Evolutionary conservation across 2,888 invertebrate species (phyloP), one percentile per base, ranked within the genome.

Genomic region (Drosophila paracracens): DNA sequence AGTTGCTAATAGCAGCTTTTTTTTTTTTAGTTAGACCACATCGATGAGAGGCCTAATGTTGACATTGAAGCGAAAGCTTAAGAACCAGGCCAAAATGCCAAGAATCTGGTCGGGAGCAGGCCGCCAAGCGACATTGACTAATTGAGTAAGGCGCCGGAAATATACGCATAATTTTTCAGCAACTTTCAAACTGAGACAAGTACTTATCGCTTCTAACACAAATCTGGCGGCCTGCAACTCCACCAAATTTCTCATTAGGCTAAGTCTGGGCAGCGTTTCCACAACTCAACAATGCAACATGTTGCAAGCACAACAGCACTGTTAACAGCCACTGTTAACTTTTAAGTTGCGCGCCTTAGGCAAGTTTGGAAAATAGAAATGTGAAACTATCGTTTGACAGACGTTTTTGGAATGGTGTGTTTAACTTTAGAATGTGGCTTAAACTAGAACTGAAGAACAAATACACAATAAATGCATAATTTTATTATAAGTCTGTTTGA

Each of bases 21-120:
- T 67, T 76, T 46, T 36, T 36, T 46, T 46, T 21, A 25, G 46
- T 46, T 70, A 67, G 68, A 76, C 70, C 79, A 79, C 81, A 83
- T 90, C 83, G 89, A 88, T 87, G 89, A 88, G 78, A 86, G 79
- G 66, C 79, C 67, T 74, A 82, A 76, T 62, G 64, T 66, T 88
- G 90, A 84, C 90, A 89, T 88, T 89, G 88, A 84, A 89, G 90
- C 85, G 85, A 86, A 86, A 84, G 84, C 89, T 48, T 46, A 71
- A 79, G 81, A 82, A 83, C 43, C 83, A 74, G 83, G 88, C 85
- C 77, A 78, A 82, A 90, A 76, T 76, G 80, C 46, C 43, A 54
- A 67, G 73, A 82, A 76, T 69, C 73, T 70, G 52, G 79, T 60
- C 40, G 57, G 43, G 40, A 48, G 40, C 65, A 53, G 38, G 21